Evolutionary conservation across 2,888 invertebrate genomes (phyloP).

Genomic region (Rhaphigaster nebulosa): DNA sequence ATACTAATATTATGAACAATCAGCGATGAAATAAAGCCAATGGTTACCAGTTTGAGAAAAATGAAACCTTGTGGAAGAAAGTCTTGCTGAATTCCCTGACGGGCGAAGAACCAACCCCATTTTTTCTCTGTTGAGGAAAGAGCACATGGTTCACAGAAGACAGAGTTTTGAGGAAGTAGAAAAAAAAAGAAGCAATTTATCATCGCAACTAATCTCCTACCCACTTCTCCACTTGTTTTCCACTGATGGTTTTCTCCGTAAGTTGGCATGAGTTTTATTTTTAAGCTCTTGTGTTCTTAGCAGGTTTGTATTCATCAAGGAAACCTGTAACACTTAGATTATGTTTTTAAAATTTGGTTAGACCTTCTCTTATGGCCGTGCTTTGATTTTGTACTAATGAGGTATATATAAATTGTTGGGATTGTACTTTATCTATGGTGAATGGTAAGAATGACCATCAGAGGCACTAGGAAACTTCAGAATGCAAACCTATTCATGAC

Average conservation of each 20-base stretch:
- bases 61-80: background rate
- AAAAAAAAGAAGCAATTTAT: conserved; percentile 45
- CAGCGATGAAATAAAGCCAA: too few species aligned
- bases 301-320: background rate
- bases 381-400: too few species aligned
- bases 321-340: background rate
- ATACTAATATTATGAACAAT: too few species aligned
- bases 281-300: background rate
- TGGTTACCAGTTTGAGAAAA: background rate
- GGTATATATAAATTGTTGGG: too few species aligned
- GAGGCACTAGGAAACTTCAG: too few species aligned
- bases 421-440: too few species aligned
- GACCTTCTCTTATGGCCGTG: too few species aligned
- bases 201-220: conserved; percentile 12
- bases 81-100: background rate
- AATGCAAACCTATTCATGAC: too few species aligned
- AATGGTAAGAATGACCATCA: too few species aligned
- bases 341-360: background rate
- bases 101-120: background rate
- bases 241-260: background rate
- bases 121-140: conserved; percentile 8
- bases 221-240: conserved; percentile 18
- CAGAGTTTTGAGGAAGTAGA: conserved; percentile 35
- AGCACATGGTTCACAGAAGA: conserved; percentile 46
- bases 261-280: background rate